Conservation (phyloP, 2,888 invertebrate species). For the Ectobius pallidus region DNA sequence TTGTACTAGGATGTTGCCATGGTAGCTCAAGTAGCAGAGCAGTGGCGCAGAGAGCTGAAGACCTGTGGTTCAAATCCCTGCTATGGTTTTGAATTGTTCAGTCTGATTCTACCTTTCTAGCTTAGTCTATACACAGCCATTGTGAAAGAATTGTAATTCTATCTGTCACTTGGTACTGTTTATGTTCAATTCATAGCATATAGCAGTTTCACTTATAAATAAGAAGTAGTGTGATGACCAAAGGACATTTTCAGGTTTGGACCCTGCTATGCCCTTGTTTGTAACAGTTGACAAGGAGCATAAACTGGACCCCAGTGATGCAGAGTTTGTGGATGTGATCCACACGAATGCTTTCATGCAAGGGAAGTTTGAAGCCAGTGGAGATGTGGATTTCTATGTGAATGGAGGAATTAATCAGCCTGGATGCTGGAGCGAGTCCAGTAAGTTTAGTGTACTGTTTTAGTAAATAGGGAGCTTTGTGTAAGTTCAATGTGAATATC, state of each 20-base stretch:
- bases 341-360: slow-evolving; percentile 66
- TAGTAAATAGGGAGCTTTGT: not conserved
- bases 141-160: too few species aligned
- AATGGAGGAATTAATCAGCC: slow-evolving; percentile 65
- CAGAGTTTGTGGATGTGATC: slow-evolving; percentile 66
- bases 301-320: slow-evolving; percentile 63
- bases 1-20: too few species aligned
- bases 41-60: too few species aligned
- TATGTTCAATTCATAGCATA: too few species aligned
- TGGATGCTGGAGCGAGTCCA: slow-evolving; percentile 56
- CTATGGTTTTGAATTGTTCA: too few species aligned
- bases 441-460: not conserved
- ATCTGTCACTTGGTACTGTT: too few species aligned
- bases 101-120: too few species aligned
- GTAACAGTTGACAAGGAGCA: slow-evolving; percentile 56
- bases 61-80: too few species aligned
- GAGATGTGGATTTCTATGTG: slow-evolving; percentile 64
- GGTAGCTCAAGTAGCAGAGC: too few species aligned
- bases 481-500: not conserved
- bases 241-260: slow-evolving; percentile 61
- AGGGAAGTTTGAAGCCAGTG: slow-evolving; percentile 61
- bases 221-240: too few species aligned
- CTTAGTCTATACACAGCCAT: too few species aligned
- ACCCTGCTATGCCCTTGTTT: slow-evolving; percentile 70
- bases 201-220: too few species aligned